Evolutionary conservation across 2,113 vertebrate species (phyloP), one percentile per base, ranked within the genome.

Genomic region (Dipodomys stephensi): DNA sequence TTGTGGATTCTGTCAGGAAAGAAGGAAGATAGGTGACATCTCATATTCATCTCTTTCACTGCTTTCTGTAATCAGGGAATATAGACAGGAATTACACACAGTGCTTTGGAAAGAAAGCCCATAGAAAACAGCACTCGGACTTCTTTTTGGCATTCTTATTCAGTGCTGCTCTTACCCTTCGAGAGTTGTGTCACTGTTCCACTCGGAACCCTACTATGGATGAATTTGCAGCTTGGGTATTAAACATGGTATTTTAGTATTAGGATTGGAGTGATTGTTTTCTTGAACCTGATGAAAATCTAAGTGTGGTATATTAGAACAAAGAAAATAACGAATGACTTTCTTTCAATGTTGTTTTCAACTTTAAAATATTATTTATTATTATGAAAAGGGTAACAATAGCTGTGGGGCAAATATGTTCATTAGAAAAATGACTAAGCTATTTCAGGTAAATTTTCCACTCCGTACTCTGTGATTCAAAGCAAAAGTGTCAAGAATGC

Each of bases 291-390:
- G 71, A 67, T 32, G 46, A 95, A 83, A 83, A 88, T 53, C 64
- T 65, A 88, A 71, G n/a, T 28, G 65, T 19, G 35, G 15, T 1
- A 76, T 49, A 32, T 13, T 57, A 28, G 6, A 87, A 95, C 71
- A 88, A 94, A 83, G 71, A 71, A 93, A 87, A 81, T 23, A 84
- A 90, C 44, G 84, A 81, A 69, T 82, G 65, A 7, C 28, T 83
- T 60, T 15, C 4, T 57, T 89, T 92, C 32, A 23, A 3, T 20
- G 16, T 68, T 89, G 44, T 44, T 84, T 95, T 91, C 76, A 69
- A 91, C 13, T 73, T 64, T 67, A 90, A 91, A 68, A 87, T 0
- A 65, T 49, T 77, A 77, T 71, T 46, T 81, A 76, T 85, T 88
- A 62, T 71, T 79, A 79, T 6, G 19, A 46, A 92, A 84, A 76